These are phyloP conservation scores for Manis javanica DNA, from an alignment of 2,797 vertebrate genomes.

Conservation along the genomic window DNA sequence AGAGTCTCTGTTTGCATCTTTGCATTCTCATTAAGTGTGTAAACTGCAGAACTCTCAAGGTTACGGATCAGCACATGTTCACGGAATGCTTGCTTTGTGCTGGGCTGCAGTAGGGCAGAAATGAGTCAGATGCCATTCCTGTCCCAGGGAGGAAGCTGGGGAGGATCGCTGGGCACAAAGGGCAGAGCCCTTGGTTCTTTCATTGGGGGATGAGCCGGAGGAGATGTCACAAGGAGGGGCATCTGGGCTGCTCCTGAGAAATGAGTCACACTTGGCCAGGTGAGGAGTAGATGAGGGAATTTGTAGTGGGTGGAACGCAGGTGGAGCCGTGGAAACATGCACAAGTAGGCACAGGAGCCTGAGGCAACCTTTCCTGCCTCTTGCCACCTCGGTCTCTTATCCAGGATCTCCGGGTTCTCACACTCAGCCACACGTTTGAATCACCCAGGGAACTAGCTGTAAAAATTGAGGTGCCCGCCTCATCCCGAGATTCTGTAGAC, in stretches of 20 bases:
- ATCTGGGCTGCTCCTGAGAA: not conserved
- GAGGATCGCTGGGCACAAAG: not conserved
- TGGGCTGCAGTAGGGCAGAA: accelerated
- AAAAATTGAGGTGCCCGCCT: not conserved
- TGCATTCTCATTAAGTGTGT: not conserved
- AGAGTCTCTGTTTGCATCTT: not conserved
- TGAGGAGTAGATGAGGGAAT: too few species aligned
- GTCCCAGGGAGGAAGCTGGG: too few species aligned
- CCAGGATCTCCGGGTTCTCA: not conserved
- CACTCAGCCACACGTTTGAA: not conserved
- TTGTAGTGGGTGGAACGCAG: not conserved
- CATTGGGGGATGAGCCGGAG: not conserved
- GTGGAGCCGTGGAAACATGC: accelerated
- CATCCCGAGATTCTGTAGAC: not conserved
- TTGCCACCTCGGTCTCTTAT: accelerated
- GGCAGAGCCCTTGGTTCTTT: not conserved
- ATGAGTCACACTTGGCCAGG: not conserved
- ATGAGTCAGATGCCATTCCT: accelerated
- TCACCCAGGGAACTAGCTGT: not conserved
- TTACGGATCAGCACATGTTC: accelerated
- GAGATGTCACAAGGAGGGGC: too few species aligned
- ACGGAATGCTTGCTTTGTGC: accelerated
- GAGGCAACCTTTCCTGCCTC: not conserved
- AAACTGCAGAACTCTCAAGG: accelerated
- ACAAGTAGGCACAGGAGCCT: accelerated